Conservation (phyloP, 2,113 vertebrate species). For the Macheiramphus alcinus region DNA sequence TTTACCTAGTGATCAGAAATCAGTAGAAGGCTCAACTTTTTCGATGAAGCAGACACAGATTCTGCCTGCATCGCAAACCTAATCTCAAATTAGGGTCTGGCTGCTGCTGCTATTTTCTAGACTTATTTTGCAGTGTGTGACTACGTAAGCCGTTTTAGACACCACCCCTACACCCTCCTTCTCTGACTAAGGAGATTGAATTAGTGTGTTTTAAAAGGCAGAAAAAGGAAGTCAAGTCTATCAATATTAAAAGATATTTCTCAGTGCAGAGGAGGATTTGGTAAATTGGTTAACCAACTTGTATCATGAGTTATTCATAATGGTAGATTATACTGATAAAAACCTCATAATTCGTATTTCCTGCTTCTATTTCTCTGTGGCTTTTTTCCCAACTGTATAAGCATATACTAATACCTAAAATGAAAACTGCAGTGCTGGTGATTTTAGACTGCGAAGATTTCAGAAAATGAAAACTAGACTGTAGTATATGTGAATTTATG, state of each 20-base stretch:
- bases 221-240: background rate
- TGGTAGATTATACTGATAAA: background rate
- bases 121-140: background rate
- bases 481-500: background rate
- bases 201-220: background rate
- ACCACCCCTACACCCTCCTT: too few species aligned
- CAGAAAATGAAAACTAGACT: background rate
- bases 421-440: background rate
- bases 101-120: background rate
- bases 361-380: background rate
- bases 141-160: background rate
- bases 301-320: background rate
- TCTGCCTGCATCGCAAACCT: background rate
- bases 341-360: background rate
- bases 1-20: background rate
- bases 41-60: background rate
- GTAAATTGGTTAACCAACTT: background rate
- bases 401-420: background rate
- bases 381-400: background rate
- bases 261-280: background rate
- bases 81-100: background rate
- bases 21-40: background rate
- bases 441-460: background rate
- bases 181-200: background rate
- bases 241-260: background rate